A percentile compares a stretch with the other conserved stretches of the same genome.
Conservation (phyloP, 2,113 vertebrate species). For the Fukomys damarensis region DNA sequence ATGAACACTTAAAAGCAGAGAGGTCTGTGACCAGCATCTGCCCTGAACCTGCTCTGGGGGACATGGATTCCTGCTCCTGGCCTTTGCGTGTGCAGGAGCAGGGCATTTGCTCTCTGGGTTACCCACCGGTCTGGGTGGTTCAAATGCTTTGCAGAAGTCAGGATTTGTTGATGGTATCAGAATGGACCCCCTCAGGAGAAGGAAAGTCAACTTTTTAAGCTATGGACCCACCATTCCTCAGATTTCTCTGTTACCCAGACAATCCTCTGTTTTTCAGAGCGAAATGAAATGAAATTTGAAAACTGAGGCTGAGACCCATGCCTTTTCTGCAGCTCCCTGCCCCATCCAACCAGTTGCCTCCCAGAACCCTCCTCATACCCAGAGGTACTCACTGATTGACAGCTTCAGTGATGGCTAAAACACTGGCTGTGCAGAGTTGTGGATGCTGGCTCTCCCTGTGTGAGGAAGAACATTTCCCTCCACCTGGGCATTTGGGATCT, state of each 20-base stretch:
- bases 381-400: accelerated
- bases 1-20: too few species aligned
- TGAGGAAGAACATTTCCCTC: neutral
- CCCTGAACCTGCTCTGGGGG: accelerated
- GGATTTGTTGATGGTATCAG: neutral
- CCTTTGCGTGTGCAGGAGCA: neutral
- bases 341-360: neutral
- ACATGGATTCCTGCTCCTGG: neutral
- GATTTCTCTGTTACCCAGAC: accelerated
- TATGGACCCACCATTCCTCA: too few species aligned
- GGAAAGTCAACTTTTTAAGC: neutral
- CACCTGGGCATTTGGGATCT: neutral
- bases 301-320: neutral
- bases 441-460: too few species aligned
- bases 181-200: neutral
- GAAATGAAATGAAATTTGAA: neutral
- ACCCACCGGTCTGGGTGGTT: neutral
- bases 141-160: neutral
- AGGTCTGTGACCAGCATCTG: accelerated
- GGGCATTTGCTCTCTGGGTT: neutral
- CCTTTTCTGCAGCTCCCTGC: neutral
- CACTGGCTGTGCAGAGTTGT: accelerated
- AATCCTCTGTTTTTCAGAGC: neutral
- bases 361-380: accelerated
- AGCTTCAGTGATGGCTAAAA: accelerated